Base-by-base conservation (phyloP, 2,113 vertebrate species). In the Odobenus rosmarus region DNA sequence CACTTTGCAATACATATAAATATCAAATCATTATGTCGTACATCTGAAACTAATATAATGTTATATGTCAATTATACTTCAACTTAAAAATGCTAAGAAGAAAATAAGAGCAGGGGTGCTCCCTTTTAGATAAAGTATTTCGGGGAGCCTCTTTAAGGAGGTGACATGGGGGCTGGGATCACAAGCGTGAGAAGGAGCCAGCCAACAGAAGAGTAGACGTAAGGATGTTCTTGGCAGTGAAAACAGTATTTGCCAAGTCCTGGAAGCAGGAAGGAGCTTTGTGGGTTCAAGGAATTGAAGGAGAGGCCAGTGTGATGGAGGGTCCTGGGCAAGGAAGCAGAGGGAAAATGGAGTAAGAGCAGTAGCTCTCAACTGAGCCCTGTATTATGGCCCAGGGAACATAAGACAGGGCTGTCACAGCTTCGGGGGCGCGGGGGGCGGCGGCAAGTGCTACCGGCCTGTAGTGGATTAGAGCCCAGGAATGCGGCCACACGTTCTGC, bases 381-480 rank as follows among this genome's bases (percentile, higher is more conserved):
- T 9, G 0, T 42, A 61, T 24, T 97, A 49, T 87, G 61, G 36
- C 67, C 13, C 9, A 28, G 31, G 90, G 9, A 36, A 59, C 36
- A 39, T 18, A 62, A 67, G 55, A 59, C 28, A 61, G 1, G 92
- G 49, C 16, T 76, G n/a, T 92, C 81, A 62, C 13, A 42, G 7
- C 6, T 53, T 1, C n/a, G 5, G 8, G 59, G 2, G 9, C 0
- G 36, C 1, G 3, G 39, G 21, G 7, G 46, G 36, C 1, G 5
- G 39, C 16, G 7, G 7, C 16, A 9, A 28, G 5, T 61, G 64
- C 49, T 55, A 1, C 13, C 36, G 26, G n/a, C 46, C 62, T 71
- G 26, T 36, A 33, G 49, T 39, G 5, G 12, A 18, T 26, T 72
- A 4, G 51, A 67, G 36, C 31, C n/a, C n/a, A 62, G 31, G 18